Base-by-base conservation (phyloP, 2,888 invertebrate species). In the Kryphioiulus occultus region DNA sequence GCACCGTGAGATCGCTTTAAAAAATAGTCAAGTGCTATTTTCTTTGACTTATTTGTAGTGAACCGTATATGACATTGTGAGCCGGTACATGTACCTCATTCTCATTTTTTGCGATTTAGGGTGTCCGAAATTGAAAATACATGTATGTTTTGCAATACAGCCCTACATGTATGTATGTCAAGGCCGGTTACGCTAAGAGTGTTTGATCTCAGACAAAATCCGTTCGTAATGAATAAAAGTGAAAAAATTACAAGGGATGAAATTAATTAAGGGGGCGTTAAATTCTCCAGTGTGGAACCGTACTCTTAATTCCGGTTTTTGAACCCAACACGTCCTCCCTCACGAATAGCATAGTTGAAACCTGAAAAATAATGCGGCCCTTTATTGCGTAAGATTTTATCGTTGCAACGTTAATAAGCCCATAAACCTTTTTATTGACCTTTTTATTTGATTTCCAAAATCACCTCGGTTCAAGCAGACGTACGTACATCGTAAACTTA, bases 401-500 rank as follows among this genome's bases (percentile, higher is more conserved):
- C 53, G 53, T 53, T 53, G 53, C 53, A 15, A 53, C n/a, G 53
- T 53, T 53, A n/a, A 53, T 53, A 53, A 53, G 53, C 53, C 53
- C 19, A 53, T 53, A 53, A 53, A 53, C 19, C 17, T 47, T 47
- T 47, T 47, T 47, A 47, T 47, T 47, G 47, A 53, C n/a, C 53
- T 53, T 53, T 53, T n/a, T n/a, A 53, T 53, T 53, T n/a, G n/a
- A 53, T 53, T 53, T n/a, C 53, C 53, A 53, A 53, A 53, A 53
- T 53, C 53, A 53, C 9, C 53, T 53, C 47, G 15, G n/a, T n/a
- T n/a, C n/a, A 53, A 53, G 15, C 53, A 53, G 53, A 53, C 53
- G 53, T 53, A 53, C 1, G 44, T n/a, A 53, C 53, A 53, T 53
- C 53, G 53, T 53, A 53, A 53, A 53, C 53, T 53, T 53, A 53